A percentile compares a stretch with the other conserved stretches of the same genome.
These are phyloP conservation scores for Hydrolagus colliei DNA, from an alignment of 2,797 vertebrate species.

Conservation along the genomic window DNA sequence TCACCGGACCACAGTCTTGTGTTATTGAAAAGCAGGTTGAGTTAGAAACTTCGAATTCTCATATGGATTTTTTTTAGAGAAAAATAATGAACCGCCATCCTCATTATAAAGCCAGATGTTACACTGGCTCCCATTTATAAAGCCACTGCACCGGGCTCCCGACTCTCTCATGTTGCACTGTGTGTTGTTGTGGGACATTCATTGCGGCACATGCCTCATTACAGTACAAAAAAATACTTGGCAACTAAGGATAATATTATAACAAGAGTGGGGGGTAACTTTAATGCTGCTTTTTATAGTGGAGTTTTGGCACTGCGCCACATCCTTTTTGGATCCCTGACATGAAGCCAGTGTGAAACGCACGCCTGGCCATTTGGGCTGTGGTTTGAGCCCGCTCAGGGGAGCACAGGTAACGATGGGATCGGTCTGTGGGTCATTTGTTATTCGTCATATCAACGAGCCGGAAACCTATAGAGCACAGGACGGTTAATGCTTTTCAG, in stretches of 20 bases:
- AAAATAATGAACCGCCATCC: neutral
- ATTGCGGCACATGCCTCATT: conserved; percentile 21
- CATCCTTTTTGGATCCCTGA: neutral
- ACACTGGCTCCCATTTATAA: neutral
- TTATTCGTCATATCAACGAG: too few species aligned
- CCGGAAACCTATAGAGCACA: too few species aligned
- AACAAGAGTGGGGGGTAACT: neutral
- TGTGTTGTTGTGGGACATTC: conserved; percentile 19
- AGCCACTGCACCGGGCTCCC: neutral
- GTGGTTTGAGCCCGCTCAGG: too few species aligned
- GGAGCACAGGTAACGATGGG: too few species aligned
- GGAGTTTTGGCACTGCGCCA: neutral
- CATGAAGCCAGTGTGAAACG: neutral
- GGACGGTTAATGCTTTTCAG: too few species aligned
- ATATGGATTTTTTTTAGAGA: neutral
- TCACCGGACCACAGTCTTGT: too few species aligned
- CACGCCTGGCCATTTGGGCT: too few species aligned
- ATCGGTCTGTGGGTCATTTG: too few species aligned
- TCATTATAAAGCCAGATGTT: neutral
- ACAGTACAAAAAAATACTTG: conserved; percentile 9
- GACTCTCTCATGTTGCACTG: conserved; percentile 1
- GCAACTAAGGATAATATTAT: neutral
- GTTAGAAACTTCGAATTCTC: neutral
- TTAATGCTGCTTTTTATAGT: neutral
- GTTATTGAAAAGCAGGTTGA: neutral